phyloP scores from a whole-genome alignment of 23 tunicate genomes.

The Trididemnum nubilum region DNA sequence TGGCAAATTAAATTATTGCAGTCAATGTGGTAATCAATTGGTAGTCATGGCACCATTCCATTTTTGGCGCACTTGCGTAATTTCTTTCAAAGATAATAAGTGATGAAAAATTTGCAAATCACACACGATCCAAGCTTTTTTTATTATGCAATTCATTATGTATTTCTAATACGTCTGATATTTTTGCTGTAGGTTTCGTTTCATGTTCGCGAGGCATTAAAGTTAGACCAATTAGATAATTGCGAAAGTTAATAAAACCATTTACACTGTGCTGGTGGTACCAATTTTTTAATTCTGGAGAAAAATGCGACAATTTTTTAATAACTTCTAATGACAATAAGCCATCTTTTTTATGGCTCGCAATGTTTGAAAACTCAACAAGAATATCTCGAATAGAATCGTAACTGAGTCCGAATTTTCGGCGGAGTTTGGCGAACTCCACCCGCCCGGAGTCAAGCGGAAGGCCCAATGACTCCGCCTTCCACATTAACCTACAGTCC shows the following conservation, averaged over 20 bases:
- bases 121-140: too few species aligned
- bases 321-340: slow-evolving; percentile 49
- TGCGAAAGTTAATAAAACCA: slow-evolving; percentile 67
- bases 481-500: slow-evolving; percentile 65
- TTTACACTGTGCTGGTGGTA: slow-evolving; percentile 38
- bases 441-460: slow-evolving; percentile 51
- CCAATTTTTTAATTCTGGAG: slow-evolving; percentile 43
- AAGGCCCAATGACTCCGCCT: slow-evolving; percentile 42
- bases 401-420: slow-evolving; percentile 30
- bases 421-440: slow-evolving; percentile 41
- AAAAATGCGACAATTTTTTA: slow-evolving; percentile 34
- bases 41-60: too few species aligned
- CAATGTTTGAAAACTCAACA: slow-evolving; percentile 24
- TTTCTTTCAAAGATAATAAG: too few species aligned
- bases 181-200: not conserved
- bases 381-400: slow-evolving; percentile 33
- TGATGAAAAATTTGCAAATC: too few species aligned
- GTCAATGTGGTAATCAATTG: too few species aligned
- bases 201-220: not conserved
- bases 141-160: not conserved
- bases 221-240: slow-evolving; percentile 73
- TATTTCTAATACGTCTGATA: not conserved
- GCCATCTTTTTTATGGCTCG: slow-evolving; percentile 43
- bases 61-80: too few species aligned
- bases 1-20: too few species aligned